phyloP scores from a whole-genome alignment of 2,797 vertebrate genomes.

The Pangasius macronema region DNA sequence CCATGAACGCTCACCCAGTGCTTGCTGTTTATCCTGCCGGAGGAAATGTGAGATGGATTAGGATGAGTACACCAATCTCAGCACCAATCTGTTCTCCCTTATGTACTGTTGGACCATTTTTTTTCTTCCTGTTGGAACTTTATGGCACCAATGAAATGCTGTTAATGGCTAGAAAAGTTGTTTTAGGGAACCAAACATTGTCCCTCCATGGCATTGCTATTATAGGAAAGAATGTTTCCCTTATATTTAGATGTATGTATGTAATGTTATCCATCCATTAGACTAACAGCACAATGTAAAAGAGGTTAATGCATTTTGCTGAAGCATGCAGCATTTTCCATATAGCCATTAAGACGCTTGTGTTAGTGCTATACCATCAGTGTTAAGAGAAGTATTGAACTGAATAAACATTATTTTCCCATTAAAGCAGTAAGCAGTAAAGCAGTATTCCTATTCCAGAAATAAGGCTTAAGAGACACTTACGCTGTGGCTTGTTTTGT shows the following conservation, averaged over 20 bases:
- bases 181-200: neutral
- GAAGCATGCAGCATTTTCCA: neutral
- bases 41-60: neutral
- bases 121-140: neutral
- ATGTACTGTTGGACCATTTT: neutral
- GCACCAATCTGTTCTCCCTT: neutral
- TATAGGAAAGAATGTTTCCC: neutral
- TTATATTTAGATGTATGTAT: neutral
- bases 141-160: neutral
- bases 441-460: neutral
- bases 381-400: neutral
- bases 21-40: slow-evolving; percentile 91
- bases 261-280: neutral
- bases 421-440: neutral
- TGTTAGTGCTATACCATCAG: neutral
- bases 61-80: neutral
- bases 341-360: neutral
- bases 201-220: neutral
- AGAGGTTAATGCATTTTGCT: slow-evolving; percentile 15
- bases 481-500: slow-evolving; percentile 84
- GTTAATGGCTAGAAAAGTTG: neutral
- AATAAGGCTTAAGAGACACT: slow-evolving; percentile 63
- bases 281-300: neutral
- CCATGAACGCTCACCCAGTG: slow-evolving; percentile 91
- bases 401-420: neutral